phyloP scores from a whole-genome alignment of 2,797 vertebrate genomes.

The Monodelphis domestica region DNA sequence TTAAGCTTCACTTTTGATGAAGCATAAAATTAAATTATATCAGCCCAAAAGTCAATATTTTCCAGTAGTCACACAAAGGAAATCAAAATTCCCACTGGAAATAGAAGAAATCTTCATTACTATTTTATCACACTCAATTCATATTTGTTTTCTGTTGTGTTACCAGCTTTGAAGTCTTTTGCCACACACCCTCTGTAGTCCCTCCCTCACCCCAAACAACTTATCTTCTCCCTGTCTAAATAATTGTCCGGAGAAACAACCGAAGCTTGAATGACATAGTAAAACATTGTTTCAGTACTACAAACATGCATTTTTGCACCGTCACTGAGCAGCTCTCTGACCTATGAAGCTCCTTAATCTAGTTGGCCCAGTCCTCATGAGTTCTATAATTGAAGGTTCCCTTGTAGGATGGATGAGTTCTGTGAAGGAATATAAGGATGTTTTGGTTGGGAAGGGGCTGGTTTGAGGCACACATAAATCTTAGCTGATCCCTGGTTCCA shows the following conservation, averaged over 20 bases:
- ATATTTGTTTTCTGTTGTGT: conserved; percentile 20
- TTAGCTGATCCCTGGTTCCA: background rate
- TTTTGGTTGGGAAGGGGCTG: background rate
- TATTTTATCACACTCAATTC: conserved; percentile 5
- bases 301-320: conserved; percentile 26
- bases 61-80: background rate
- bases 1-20: background rate
- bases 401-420: conserved; percentile 28
- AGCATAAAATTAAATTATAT: background rate
- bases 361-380: background rate
- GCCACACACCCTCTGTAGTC: background rate
- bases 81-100: background rate
- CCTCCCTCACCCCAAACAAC: background rate
- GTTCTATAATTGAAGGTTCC: conserved; percentile 10
- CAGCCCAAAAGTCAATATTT: background rate
- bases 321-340: conserved; percentile 48
- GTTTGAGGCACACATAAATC: conserved; percentile 44
- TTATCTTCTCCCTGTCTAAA: background rate
- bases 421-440: background rate
- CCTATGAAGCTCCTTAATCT: conserved; percentile 25
- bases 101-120: background rate
- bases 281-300: conserved; percentile 36
- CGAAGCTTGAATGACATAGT: conserved; percentile 12
- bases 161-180: background rate
- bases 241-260: conserved; percentile 42